Evolutionary conservation across 1,140 invertebrate genomes (phyloP), one percentile per base, ranked within the genome.

Genomic region (Idris sp.): DNA sequence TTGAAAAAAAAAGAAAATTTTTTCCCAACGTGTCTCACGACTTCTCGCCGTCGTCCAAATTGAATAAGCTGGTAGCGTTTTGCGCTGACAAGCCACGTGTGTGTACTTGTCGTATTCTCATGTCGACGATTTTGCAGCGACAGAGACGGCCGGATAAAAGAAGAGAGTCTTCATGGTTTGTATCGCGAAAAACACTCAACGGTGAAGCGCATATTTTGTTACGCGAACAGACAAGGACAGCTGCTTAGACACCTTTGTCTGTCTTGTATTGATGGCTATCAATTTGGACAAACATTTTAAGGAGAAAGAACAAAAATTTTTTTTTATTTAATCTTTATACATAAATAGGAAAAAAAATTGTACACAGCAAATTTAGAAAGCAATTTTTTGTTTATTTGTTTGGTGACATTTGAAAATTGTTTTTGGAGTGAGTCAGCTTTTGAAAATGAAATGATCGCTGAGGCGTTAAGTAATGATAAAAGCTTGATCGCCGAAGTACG

Each of bases 141-240:
- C 4, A 26, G 15, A 25, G 5, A 22, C 19, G 19, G 8, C 3
- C 16, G 2, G 38, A 7, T 2, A 44, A 19, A 19, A 10, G 9
- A 10, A 15, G 5, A 40, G 31, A 36, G 30, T 33, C 30, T 36
- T 53, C n/a, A 54, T 40, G 58, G 48, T 36, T 40, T 35, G 25
- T 59, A 71, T 64, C 53, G 40, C 48, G 54, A 46, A 71, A 75
- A 75, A 44, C 44, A 75, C 30, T 54, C 28, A 71, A 76, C 64
- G 65, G 19, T 68, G 48, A 40, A 36, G 65, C 30, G 30, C 51
- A 19, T 19, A 26, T 13, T 33, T 30, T 36, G 16, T 43, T 54
- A 40, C 19, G 40, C 48, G 30, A 13, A 8, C 31, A 28, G 26
- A 15, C 1, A 28, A 15, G 22, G 35, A 58, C 15, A 33, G 7